A percentile compares a stretch with the other conserved stretches of the same genome.
phyloP scores from a whole-genome alignment of 2,888 invertebrate genomes.

The Andricus curvator region DNA sequence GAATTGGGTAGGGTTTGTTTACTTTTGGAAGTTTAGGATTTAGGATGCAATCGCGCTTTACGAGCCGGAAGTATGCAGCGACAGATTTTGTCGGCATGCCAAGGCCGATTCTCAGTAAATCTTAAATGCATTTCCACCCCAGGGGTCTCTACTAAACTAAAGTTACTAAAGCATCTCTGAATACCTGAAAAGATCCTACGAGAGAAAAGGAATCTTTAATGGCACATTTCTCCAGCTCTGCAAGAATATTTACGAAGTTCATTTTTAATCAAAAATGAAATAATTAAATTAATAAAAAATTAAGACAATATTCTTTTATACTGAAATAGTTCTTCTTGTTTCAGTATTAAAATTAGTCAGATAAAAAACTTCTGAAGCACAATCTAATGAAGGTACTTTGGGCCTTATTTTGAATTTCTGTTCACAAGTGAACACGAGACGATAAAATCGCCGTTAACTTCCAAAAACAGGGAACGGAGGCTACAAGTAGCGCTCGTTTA shows the following conservation, averaged over 20 bases:
- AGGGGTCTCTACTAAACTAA: background rate
- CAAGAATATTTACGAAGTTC: background rate
- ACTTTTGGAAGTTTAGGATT: background rate
- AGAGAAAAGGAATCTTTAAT: background rate
- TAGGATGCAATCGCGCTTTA: background rate
- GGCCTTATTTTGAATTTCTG: constrained; percentile 8
- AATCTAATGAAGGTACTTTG: background rate
- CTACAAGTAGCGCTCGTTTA: constrained; percentile 39
- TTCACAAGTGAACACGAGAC: constrained; percentile 1
- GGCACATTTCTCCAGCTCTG: no score
- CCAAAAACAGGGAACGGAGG: constrained; percentile 16
- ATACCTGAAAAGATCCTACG: background rate
- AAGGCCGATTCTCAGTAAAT: constrained; percentile 31
- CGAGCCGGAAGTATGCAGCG: constrained; percentile 9
- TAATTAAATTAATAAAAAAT: background rate
- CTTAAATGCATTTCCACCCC: constrained; percentile 19
- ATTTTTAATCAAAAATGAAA: background rate
- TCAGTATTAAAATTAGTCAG: background rate
- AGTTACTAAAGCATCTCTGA: background rate
- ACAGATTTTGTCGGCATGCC: constrained; percentile 27
- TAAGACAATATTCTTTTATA: background rate
- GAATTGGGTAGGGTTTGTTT: background rate
- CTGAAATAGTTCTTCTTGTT: background rate
- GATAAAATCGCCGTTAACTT: constrained; percentile 23
- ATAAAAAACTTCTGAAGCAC: background rate